Conservation (phyloP, 2,113 vertebrate genomes). For the Fulica atra region DNA sequence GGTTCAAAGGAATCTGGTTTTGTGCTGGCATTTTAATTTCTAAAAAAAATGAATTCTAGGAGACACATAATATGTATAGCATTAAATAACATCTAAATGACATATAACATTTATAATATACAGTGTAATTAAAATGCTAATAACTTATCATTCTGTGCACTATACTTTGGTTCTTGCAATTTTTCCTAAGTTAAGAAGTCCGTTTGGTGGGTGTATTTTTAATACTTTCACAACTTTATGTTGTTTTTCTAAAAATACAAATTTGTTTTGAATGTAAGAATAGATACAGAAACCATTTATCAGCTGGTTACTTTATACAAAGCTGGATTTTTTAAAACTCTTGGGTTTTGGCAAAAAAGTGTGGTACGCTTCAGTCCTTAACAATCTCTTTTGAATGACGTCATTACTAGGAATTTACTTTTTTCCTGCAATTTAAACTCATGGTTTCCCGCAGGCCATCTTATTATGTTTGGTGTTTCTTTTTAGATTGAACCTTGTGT, state of each 20-base stretch:
- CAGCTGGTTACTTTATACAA: neutral
- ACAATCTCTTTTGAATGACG: neutral
- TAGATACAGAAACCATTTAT: neutral
- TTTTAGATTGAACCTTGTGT: neutral
- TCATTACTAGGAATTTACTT: neutral
- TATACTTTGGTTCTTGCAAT: neutral
- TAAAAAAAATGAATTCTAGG: neutral
- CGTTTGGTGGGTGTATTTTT: neutral
- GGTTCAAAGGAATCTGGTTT: neutral
- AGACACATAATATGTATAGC: neutral
- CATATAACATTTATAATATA: neutral
- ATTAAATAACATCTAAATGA: neutral
- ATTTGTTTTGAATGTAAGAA: neutral
- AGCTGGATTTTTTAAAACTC: neutral
- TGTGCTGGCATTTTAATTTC: neutral
- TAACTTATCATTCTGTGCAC: neutral
- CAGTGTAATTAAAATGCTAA: neutral
- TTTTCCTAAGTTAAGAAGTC: neutral
- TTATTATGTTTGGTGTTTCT: neutral
- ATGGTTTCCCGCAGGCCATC: accelerated
- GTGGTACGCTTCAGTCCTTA: neutral
- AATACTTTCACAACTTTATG: neutral
- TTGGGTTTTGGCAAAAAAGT: neutral
- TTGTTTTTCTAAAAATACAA: neutral
- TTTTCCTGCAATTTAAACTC: neutral